These are phyloP conservation scores for Pseudomyrmex flavicornis DNA, from an alignment of 1,140 invertebrate genomes.

Conservation along the genomic window DNA sequence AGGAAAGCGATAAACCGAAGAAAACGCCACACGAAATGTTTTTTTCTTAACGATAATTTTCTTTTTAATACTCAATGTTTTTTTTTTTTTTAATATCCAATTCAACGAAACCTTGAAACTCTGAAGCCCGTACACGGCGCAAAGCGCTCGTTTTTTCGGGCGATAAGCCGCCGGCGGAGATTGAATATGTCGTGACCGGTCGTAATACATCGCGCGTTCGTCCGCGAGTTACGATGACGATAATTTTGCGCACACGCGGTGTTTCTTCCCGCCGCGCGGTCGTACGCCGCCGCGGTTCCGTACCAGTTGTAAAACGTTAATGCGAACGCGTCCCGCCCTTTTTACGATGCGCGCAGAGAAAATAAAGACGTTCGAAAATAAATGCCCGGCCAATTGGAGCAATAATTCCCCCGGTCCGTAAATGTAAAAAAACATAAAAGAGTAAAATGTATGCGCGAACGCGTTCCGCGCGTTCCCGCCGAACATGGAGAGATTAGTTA, in stretches of 20 bases:
- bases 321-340: constrained; percentile 28
- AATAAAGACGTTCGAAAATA: constrained; percentile 52
- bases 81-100: background rate
- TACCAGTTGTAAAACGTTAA: constrained; percentile 50
- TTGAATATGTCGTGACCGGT: background rate
- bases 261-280: background rate
- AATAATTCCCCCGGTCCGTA: constrained; percentile 3
- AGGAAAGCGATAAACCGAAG: background rate
- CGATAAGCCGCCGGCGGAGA: background rate
- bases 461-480: background rate
- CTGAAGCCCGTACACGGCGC: background rate
- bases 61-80: too few species aligned
- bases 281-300: background rate
- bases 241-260: constrained; percentile 27
- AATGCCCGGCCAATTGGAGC: constrained; percentile 42
- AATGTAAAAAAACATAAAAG: background rate
- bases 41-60: too few species aligned
- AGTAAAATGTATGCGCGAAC: constrained; percentile 1
- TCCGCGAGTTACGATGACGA: constrained; percentile 9
- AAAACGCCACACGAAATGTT: too few species aligned
- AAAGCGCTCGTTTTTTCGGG: background rate
- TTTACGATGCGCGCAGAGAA: constrained; percentile 17
- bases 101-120: background rate
- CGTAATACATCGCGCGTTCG: constrained; percentile 5
- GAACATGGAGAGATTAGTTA: background rate